Base-by-base conservation (phyloP, 2,888 invertebrate genomes). In the Halocaridina rubra region DNA sequence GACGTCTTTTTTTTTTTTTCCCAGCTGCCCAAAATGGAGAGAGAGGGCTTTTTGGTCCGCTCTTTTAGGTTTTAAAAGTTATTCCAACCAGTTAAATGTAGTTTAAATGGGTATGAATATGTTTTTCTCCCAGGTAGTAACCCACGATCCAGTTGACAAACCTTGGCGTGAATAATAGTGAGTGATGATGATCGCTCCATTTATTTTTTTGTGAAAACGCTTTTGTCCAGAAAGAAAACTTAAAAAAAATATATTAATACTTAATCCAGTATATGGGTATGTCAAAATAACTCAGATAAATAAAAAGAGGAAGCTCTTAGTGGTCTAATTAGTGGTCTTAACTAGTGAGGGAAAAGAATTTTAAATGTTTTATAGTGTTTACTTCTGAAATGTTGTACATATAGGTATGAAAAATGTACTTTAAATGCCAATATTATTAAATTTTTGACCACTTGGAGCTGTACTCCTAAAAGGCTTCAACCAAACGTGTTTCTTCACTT, bases 41-140 rank as follows among this genome's bases (percentile, higher is more conserved):
- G 32, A 32, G 59, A n/a, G n/a, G n/a, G n/a, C n/a, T n/a, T 77
- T 77, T 77, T 77, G 77, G 77, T 77, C 77, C 77, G 33, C 77
- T 77, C 61, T 77, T 77, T 77, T 61, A 77, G 59, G 61, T 77
- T 77, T 33, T 61, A 61, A 77, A 33, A 32, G 59, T 61, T 77
- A 77, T 61, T 33, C 76, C 77, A 61, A 77, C 77, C 61, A 77
- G 22, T 77, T 33, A 59, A 61, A 59, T 32, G 19, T 57, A 59
- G n/a, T n/a, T n/a, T n/a, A n/a, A n/a, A n/a, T n/a, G n/a, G n/a
- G n/a, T n/a, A n/a, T n/a, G n/a, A n/a, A n/a, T n/a, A n/a, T 61
- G 77, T 59, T 61, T 22, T 53, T 77, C 32, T 30, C 19, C 77
- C 30, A 77, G 76, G 76, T 76, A 76, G 75, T 46, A 46, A 61